phyloP scores from a whole-genome alignment of 2,113 vertebrate genomes.

The Mirounga angustirostris region DNA sequence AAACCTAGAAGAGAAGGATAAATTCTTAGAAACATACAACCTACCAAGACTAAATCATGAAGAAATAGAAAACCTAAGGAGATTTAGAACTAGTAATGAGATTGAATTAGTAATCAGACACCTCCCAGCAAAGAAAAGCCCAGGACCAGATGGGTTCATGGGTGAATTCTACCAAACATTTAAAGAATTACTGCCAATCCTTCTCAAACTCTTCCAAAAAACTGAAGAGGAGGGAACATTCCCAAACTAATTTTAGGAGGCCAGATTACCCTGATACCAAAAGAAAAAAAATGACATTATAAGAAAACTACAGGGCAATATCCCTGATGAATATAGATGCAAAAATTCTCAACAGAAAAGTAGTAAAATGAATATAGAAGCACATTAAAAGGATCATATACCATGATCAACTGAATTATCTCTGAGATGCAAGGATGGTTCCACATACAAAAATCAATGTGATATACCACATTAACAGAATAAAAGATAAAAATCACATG shows the following conservation, averaged over 20 bases:
- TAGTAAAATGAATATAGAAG: not conserved
- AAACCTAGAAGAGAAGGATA: slow-evolving; percentile 29
- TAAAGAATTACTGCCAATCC: slow-evolving; percentile 18
- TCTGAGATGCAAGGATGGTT: not conserved
- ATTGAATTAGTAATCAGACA: slow-evolving; percentile 41
- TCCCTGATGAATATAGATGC: not conserved
- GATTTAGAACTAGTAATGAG: not conserved
- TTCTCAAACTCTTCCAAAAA: slow-evolving; percentile 28
- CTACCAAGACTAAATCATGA: not conserved
- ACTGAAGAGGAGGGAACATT: not conserved
- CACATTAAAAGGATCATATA: not conserved
- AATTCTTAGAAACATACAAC: slow-evolving; percentile 7
- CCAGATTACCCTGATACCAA: not conserved
- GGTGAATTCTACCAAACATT: slow-evolving; percentile 28
- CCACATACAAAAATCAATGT: not conserved
- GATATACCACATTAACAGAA: slow-evolving; percentile 7
- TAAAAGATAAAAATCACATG: not conserved
- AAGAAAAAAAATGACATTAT: not conserved
- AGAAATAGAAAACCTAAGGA: slow-evolving; percentile 30
- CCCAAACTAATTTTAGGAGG: not conserved
- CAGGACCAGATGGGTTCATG: slow-evolving; percentile 4
- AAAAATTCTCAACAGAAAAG: slow-evolving; percentile 27
- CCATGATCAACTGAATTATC: not conserved
- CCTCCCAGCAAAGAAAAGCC: not conserved
- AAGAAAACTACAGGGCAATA: slow-evolving; percentile 12